These are phyloP conservation scores for Megaptera novaeangliae DNA, from an alignment of 2,113 vertebrate species.

Conservation along the genomic window DNA sequence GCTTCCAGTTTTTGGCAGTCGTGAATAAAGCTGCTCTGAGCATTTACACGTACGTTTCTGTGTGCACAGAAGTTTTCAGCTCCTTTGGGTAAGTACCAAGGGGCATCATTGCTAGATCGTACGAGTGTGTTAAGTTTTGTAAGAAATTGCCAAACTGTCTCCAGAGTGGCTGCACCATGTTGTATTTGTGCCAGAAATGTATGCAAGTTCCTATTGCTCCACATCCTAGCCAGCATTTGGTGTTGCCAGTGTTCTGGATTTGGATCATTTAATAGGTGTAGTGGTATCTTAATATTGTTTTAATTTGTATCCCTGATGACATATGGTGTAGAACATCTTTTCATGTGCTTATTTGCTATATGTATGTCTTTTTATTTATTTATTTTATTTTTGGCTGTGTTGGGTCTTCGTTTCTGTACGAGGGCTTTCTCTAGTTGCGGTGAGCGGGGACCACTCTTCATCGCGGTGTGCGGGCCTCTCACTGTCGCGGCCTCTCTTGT, in stretches of 20 bases:
- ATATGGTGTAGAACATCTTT: not conserved
- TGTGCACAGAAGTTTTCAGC: not conserved
- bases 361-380: not conserved
- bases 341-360: not conserved
- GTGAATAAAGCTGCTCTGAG: not conserved
- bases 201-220: not conserved
- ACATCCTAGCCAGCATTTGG: not conserved
- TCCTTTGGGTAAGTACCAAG: not conserved
- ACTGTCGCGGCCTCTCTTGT: no score
- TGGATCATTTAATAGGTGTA: not conserved
- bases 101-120: not conserved
- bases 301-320: not conserved
- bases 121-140: not conserved
- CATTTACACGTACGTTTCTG: not conserved
- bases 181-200: not conserved
- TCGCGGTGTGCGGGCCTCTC: no score
- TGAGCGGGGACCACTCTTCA: no score
- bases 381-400: no score
- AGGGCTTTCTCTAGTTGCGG: no score
- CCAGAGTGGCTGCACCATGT: not conserved
- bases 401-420: no score
- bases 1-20: not conserved
- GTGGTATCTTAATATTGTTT: not conserved
- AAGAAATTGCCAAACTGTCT: not conserved
- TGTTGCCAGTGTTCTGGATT: not conserved